These are phyloP conservation scores for Chromis chromis DNA, from an alignment of 2,797 vertebrate genomes.

Conservation along the genomic window DNA sequence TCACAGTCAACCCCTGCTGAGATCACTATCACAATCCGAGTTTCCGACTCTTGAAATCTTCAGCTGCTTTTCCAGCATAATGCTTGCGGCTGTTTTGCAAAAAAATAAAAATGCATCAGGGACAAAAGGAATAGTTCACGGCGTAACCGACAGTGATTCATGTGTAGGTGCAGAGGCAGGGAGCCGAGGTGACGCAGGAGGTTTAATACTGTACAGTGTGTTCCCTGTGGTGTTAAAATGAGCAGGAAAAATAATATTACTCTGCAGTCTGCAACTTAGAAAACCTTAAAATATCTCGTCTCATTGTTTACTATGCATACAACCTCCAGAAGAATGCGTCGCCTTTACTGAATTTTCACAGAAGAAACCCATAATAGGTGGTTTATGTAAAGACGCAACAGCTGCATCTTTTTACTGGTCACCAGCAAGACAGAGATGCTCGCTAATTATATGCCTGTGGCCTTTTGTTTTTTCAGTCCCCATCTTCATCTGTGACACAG, in stretches of 20 bases:
- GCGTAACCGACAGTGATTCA: conserved; percentile 57
- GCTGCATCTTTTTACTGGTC: conserved; percentile 46
- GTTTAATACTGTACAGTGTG: conserved; percentile 50
- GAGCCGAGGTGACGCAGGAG: conserved; percentile 61
- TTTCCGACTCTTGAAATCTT: conserved; percentile 33
- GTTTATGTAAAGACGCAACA: conserved; percentile 39
- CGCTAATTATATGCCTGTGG: conserved; percentile 32
- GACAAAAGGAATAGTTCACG: conserved; percentile 40
- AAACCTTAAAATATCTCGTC: conserved; percentile 28
- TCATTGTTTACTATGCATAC: conserved; percentile 51
- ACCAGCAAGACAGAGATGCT: conserved; percentile 25
- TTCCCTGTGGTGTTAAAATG: conserved; percentile 52
- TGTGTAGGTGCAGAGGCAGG: conserved; percentile 64
- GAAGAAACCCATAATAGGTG: conserved; percentile 25
- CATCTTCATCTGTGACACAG: conserved; percentile 7
- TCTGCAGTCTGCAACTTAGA: conserved; percentile 33
- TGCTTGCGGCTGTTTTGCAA: conserved; percentile 54
- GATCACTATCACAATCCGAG: conserved; percentile 36
- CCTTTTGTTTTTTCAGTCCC: conserved; percentile 14
- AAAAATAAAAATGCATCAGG: conserved; percentile 27
- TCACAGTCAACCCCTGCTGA: conserved; percentile 32
- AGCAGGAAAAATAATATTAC: conserved; percentile 41
- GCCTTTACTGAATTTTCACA: not conserved
- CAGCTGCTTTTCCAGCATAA: conserved; percentile 10
- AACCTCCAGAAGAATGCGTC: conserved; percentile 18